These are phyloP conservation scores for Ruditapes philippinarum DNA, from an alignment of 1,140 invertebrate genomes.

Conservation along the genomic window DNA sequence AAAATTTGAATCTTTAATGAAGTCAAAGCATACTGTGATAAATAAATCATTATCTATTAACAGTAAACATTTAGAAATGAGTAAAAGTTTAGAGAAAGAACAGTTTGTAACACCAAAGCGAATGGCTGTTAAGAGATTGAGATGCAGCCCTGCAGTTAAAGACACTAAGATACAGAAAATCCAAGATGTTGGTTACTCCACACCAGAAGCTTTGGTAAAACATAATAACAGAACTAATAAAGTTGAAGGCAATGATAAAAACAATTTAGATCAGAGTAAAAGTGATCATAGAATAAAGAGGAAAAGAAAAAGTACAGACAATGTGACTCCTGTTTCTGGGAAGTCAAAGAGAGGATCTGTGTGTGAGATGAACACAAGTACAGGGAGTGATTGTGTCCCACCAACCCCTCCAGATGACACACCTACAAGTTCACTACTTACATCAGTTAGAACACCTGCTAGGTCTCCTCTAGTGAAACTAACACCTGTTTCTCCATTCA, in stretches of 20 bases:
- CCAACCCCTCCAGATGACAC: constrained; percentile 78
- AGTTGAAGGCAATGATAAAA: not conserved
- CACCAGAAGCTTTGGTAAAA: constrained; percentile 14
- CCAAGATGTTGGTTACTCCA: not conserved
- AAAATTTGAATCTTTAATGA: not conserved
- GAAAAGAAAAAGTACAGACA: constrained; percentile 21
- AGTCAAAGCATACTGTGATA: not conserved
- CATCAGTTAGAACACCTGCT: not conserved
- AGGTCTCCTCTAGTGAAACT: not conserved
- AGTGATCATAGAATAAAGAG: not conserved
- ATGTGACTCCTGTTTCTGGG: constrained; percentile 4
- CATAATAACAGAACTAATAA: not conserved
- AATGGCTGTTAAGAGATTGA: not conserved
- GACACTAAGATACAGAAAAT: not conserved
- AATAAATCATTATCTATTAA: not conserved
- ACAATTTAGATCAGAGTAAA: not conserved
- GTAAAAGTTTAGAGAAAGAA: not conserved
- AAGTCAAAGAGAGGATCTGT: not conserved
- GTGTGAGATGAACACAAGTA: constrained; percentile 62
- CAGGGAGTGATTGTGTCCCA: constrained; percentile 78
- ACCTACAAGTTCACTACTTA: not conserved
- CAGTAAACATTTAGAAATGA: not conserved
- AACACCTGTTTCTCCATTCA: constrained; percentile 10
- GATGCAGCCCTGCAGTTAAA: not conserved
- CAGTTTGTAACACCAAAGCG: constrained; percentile 28